Evolutionary conservation across 2,888 invertebrate genomes (phyloP).

Genomic region (Dicyrtomina minuta): DNA sequence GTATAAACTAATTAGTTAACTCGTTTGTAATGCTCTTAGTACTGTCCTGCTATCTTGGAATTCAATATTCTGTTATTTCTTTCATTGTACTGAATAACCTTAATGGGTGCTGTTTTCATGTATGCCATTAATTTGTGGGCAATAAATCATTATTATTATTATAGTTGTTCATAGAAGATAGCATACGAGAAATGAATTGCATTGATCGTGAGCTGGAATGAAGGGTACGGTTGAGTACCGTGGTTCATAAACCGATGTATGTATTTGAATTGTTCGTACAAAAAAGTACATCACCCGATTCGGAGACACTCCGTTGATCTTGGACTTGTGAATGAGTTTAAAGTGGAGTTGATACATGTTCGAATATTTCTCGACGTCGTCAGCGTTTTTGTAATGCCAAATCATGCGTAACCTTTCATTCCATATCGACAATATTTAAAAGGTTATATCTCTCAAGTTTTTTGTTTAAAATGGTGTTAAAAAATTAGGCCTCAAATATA

Average conservation of each 20-base stretch:
- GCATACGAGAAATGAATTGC: constrained; percentile 8
- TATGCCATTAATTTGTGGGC: too few relatives aligned
- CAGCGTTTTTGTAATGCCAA: constrained; percentile 21
- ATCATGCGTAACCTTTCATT: constrained; percentile 31
- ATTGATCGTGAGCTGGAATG: constrained; percentile 15
- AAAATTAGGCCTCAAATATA: too few relatives aligned
- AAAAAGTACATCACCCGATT: not conserved
- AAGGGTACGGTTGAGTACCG: not conserved
- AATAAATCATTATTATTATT: too few relatives aligned
- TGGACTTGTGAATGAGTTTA: constrained; percentile 4
- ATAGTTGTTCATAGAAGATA: not conserved
- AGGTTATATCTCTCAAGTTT: constrained; percentile 13
- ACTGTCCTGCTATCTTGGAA: not conserved
- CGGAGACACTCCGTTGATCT: not conserved
- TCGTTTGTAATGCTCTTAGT: not conserved
- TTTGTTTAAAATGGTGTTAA: too few relatives aligned
- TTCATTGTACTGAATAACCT: too few relatives aligned
- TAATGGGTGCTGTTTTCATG: too few relatives aligned
- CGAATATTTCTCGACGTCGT: constrained; percentile 25
- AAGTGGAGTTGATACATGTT: too few relatives aligned
- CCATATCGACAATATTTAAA: constrained; percentile 27
- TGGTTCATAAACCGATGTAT: not conserved
- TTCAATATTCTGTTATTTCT: too few relatives aligned
- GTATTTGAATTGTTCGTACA: constrained; percentile 13
- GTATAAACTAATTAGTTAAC: too few relatives aligned